Evolutionary conservation across 1,140 invertebrate species (phyloP), one percentile per base, ranked within the genome.

Genomic region (Phortica variegata): DNA sequence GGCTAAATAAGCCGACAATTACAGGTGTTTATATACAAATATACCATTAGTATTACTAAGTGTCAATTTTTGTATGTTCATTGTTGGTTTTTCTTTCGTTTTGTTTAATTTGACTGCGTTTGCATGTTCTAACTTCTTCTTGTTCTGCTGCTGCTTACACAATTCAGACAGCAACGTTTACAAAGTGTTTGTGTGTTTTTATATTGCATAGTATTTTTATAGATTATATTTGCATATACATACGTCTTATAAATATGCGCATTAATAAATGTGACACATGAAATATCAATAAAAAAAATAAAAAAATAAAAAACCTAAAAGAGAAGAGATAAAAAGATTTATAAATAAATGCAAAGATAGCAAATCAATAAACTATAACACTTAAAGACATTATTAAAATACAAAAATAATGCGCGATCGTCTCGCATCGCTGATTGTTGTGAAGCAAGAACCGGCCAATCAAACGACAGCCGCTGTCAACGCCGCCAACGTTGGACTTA

Each of bases 351-450:
- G n/a, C n/a, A 26, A 26, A 26, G 10, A 26, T 6, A 26, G 23
- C 23, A 26, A 26, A 26, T 9, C 39, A 50, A 17, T 47, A 39
- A 45, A 43, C n/a, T n/a, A n/a, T n/a, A n/a, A n/a, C n/a, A n/a
- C n/a, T n/a, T n/a, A n/a, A n/a, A 36, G 32, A 47, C 32, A 23
- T 31, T 23, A 32, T 40, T 43, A 44, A 43, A 29, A 33, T 39
- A 49, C 38, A 51, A 47, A 34, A 60, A 74, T 60, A 56, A 75
- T 75, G 72, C 72, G 72, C 61, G 73, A 73, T 73, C 72, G 72
- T 54, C 65, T 75, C 56, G 72, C 72, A 47, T 75, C 72, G 13
- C 48, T 75, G 58, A 75, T 75, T 68, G 65, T 75, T 61, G 72
- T 75, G 55, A 75, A 75, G 65, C 65, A 74, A 68, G 72, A 75